Conservation (phyloP, 2,797 vertebrate genomes). For the Pangasius sanitwongsei region DNA sequence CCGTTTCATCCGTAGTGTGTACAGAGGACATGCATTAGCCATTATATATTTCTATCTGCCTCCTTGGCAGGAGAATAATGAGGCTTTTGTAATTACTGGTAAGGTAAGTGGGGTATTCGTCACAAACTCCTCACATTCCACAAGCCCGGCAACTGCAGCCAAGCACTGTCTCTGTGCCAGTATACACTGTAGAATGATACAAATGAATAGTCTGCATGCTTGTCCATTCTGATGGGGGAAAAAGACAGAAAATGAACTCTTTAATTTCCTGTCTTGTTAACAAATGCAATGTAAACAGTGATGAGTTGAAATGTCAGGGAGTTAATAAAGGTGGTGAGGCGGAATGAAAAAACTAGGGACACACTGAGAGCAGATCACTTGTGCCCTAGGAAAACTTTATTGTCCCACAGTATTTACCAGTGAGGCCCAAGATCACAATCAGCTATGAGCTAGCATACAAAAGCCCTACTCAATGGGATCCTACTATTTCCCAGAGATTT, state of each 20-base stretch:
- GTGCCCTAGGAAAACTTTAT: constrained; percentile 31
- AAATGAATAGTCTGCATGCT: constrained; percentile 44
- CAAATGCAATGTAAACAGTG: constrained; percentile 33
- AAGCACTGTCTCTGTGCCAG: constrained; percentile 40
- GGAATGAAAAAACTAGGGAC: not conserved
- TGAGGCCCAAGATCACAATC: constrained; percentile 36
- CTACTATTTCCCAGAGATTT: constrained; percentile 43
- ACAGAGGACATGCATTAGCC: constrained; percentile 58
- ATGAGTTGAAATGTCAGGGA: constrained; percentile 23
- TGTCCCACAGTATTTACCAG: constrained; percentile 29
- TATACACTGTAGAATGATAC: constrained; percentile 37
- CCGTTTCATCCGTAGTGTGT: constrained; percentile 49
- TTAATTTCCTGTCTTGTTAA: constrained; percentile 40
- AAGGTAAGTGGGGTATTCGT: constrained; percentile 61
- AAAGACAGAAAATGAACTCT: constrained; percentile 25
- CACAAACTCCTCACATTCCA: constrained; percentile 59
- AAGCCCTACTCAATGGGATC: constrained; percentile 24
- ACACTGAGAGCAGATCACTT: constrained; percentile 13
- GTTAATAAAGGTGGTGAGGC: constrained; percentile 12
- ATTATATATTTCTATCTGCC: constrained; percentile 58
- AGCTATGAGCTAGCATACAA: constrained; percentile 27
- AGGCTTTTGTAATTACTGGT: constrained; percentile 63
- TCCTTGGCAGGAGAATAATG: constrained; percentile 56
- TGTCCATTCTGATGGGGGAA: not conserved
- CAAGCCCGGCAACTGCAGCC: constrained; percentile 48